Evolutionary conservation across 2,888 invertebrate species (phyloP), one percentile per base, ranked within the genome.

Genomic region (Drosophila recens): DNA sequence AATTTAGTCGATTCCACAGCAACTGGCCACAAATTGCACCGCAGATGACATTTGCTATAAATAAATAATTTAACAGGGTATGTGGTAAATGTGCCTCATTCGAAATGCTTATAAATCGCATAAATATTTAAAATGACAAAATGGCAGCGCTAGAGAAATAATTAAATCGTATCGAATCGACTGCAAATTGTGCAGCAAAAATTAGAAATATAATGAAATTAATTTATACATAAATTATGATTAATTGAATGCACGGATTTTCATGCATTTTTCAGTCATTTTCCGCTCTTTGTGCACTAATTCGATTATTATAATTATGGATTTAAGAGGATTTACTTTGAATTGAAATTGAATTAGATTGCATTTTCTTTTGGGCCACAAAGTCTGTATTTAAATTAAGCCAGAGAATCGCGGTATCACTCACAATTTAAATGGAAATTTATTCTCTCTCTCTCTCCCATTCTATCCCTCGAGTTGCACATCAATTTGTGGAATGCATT

Each of bases 71-170:
- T 3, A 23, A 33, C 10, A 43, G 53, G 17, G 23, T 46, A 57
- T 36, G 17, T 30, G 38, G 52, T 43, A 45, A 45, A 23, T 45
- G 2, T 5, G 11, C 34, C 43, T 67, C 48, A 51, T 17, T 59
- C 52, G 2, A 38, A 53, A 67, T 69, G 64, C 63, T 54, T 36
- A 48, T 67, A 72, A 69, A 74, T 70, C 59, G 30, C 52, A 70
- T 72, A 67, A 85, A 82, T 88, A 79, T 87, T 79, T 73, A 20
- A 72, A 58, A 64, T 53, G 51, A 59, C 62, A 45, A 45, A 71
- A 65, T 53, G 49, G 27, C 58, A 58, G 34, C 61, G 33, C 23
- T 30, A 49, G 30, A 43, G 52, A 68, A 54, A 56, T 68, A 57
- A 57, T 63, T 64, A 56, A 69, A 75, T 54, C 42, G 27, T 43